phyloP scores from a whole-genome alignment of 1,140 invertebrate genomes.

The Drosophila miranda region DNA sequence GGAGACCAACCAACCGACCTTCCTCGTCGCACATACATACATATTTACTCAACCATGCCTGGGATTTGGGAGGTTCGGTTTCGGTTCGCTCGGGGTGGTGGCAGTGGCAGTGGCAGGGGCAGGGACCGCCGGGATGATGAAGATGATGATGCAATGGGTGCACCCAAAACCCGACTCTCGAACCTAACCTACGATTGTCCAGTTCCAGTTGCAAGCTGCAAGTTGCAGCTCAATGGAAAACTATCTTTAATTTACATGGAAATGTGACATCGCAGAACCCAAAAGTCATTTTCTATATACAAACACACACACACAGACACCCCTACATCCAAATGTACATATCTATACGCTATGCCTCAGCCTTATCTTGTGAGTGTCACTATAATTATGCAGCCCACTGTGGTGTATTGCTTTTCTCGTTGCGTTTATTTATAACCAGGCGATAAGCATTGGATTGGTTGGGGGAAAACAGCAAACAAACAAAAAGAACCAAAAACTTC shows the following conservation, averaged over 20 bases:
- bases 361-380: not conserved
- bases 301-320: constrained; percentile 33
- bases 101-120: constrained; percentile 6
- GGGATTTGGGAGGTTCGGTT: constrained; percentile 41
- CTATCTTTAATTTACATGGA: constrained; percentile 24
- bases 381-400: constrained; percentile 18
- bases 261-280: not conserved
- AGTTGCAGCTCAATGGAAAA: no score
- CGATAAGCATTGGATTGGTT: constrained; percentile 23
- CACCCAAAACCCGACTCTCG: no score
- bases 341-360: not conserved
- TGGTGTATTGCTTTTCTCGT: constrained; percentile 16
- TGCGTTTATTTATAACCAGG: constrained; percentile 38
- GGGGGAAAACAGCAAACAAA: constrained; percentile 14
- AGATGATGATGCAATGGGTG: constrained; percentile 21
- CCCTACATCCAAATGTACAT: constrained; percentile 17
- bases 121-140: constrained; percentile 3
- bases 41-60: constrained; percentile 68
- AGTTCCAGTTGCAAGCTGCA: no score
- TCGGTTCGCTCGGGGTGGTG: constrained; percentile 1
- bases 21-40: constrained; percentile 35
- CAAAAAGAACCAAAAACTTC: constrained; percentile 26
- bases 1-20: constrained; percentile 20
- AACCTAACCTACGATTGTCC: constrained; percentile 34
- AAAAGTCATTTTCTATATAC: not conserved